Conservation (phyloP, 2,888 invertebrate species). For the Drosophila leonis region DNA sequence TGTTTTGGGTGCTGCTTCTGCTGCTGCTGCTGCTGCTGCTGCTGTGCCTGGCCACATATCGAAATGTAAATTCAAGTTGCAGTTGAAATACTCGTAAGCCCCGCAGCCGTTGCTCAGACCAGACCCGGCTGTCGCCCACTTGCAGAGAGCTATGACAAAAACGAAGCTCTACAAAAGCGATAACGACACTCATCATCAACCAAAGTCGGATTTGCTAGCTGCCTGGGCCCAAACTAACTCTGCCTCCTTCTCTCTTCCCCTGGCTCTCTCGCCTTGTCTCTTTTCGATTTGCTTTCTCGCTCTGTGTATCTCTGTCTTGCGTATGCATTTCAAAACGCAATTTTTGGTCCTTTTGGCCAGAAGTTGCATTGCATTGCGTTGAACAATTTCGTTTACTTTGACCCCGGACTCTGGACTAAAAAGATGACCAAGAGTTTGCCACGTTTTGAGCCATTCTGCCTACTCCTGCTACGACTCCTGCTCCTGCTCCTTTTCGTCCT, state of each 20-base stretch:
- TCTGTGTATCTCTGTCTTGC: constrained; percentile 12
- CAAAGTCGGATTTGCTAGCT: constrained; percentile 74
- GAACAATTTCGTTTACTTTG: constrained; percentile 70
- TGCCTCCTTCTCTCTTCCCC: constrained; percentile 19
- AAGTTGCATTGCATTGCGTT: constrained; percentile 57
- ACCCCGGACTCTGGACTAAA: constrained; percentile 40
- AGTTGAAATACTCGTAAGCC: constrained; percentile 55
- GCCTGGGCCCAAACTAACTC: constrained; percentile 41
- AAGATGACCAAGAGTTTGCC: constrained; percentile 41
- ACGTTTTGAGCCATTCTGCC: constrained; percentile 26
- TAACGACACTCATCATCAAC: constrained; percentile 82
- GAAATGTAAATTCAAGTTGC: constrained; percentile 73
- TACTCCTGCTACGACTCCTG: not conserved
- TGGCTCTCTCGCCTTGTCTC: not conserved
- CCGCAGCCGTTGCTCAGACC: not conserved
- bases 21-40: constrained; percentile 29
- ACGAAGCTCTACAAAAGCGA: constrained; percentile 76
- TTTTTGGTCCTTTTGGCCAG: constrained; percentile 61
- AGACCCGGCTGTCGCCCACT: constrained; percentile 11
- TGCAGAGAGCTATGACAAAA: constrained; percentile 58
- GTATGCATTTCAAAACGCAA: constrained; percentile 74
- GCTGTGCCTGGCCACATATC: constrained; percentile 62
- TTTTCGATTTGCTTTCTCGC: not conserved
- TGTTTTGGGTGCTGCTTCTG: constrained; percentile 60
- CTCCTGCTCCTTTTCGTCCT: not conserved